phyloP scores from a whole-genome alignment of 1,140 invertebrate species.

The Drosophila ficusphila region DNA sequence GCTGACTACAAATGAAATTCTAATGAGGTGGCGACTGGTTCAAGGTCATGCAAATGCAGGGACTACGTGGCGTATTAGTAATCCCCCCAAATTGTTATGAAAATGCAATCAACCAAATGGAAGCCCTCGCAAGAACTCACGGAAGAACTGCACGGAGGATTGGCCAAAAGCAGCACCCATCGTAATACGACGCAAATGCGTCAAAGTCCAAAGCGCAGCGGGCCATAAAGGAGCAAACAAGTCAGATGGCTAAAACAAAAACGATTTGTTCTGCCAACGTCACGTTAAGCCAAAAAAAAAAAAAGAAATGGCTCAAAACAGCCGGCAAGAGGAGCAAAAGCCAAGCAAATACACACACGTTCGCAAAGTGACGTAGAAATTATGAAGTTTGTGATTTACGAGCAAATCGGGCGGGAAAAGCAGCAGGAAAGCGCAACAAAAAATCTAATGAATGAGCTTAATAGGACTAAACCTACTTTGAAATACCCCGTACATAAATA shows the following conservation, averaged over 20 bases:
- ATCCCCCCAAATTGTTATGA: conserved; percentile 63
- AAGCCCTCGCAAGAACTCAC: conserved; percentile 9
- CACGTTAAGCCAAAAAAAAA: conserved; percentile 62
- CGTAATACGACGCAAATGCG: conserved; percentile 38
- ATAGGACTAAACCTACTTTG: neutral
- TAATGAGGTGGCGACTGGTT: conserved; percentile 35
- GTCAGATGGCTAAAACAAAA: conserved; percentile 49
- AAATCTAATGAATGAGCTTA: neutral
- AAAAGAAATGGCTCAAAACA: conserved; percentile 38
- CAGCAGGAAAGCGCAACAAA: conserved; percentile 14
- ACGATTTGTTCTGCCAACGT: conserved; percentile 62
- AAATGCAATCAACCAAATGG: conserved; percentile 78
- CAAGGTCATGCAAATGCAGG: conserved; percentile 52
- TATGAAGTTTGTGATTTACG: conserved; percentile 78
- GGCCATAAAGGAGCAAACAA: conserved; percentile 58
- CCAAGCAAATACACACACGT: conserved; percentile 37
- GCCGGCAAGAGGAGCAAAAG: conserved; percentile 22
- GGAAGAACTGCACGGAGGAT: conserved; percentile 4
- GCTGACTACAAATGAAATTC: conserved; percentile 49
- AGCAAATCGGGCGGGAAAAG: conserved; percentile 37
- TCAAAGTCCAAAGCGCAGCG: conserved; percentile 64
- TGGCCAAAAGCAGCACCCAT: conserved; percentile 17
- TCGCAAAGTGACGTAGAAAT: conserved; percentile 75
- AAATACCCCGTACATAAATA: neutral
- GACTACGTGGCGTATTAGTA: conserved; percentile 56